Conservation (phyloP, 2,797 vertebrate species). For the Tangara arthus region DNA sequence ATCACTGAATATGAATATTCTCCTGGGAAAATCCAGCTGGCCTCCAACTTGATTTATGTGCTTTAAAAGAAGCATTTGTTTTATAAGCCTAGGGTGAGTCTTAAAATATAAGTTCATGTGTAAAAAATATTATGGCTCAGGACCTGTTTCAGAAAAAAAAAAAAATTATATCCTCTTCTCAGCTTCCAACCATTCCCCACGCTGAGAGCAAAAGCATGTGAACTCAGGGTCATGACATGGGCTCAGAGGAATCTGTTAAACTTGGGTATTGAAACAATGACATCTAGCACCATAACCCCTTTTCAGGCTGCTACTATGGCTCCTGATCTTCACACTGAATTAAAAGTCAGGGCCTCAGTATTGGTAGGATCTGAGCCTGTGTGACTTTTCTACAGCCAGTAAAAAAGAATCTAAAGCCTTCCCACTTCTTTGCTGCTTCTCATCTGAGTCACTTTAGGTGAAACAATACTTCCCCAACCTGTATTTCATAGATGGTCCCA, state of each 20-base stretch:
- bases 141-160: not conserved
- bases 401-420: not conserved
- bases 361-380: not conserved
- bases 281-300: not conserved
- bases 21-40: slow-evolving; percentile 21
- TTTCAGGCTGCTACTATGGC: not conserved
- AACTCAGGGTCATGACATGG: not conserved
- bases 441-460: not conserved
- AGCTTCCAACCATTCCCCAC: not conserved
- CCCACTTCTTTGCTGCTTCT: not conserved
- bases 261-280: not conserved
- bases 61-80: slow-evolving; percentile 29
- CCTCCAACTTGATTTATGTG: slow-evolving; percentile 33
- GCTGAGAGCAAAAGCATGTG: not conserved
- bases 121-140: slow-evolving; percentile 20
- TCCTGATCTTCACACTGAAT: not conserved
- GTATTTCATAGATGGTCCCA: not conserved
- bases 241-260: not conserved
- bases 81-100: slow-evolving; percentile 3
- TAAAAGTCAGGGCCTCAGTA: not conserved
- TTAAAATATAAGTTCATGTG: slow-evolving; percentile 20
- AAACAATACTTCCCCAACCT: not conserved
- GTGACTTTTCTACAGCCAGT: not conserved
- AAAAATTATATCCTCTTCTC: not conserved
- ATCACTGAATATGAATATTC: slow-evolving; percentile 33